Evolutionary conservation across 2,888 invertebrate species (phyloP).

Genomic region (Caenorhabditis wallacei): DNA sequence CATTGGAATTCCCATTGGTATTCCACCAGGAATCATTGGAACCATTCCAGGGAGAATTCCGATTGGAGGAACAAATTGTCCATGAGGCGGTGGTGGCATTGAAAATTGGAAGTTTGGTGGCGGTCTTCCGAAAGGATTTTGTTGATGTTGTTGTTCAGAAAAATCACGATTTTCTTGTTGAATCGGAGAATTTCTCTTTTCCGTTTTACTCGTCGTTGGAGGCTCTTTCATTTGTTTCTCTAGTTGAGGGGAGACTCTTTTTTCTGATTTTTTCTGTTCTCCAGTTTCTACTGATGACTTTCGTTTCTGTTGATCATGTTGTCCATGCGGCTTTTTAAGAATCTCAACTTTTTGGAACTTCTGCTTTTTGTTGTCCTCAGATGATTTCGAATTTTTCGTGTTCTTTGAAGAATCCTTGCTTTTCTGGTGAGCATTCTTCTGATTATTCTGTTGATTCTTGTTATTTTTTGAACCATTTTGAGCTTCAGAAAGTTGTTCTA

Average conservation of each 20-base stretch:
- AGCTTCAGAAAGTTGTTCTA: slow-evolving; percentile 4
- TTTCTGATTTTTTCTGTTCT: neutral
- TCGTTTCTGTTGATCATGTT: neutral
- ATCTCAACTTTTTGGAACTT: slow-evolving; percentile 12
- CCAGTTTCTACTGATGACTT: neutral
- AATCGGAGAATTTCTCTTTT: neutral
- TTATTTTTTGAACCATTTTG: slow-evolving; percentile 27
- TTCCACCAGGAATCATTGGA: slow-evolving; percentile 5
- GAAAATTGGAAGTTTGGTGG: neutral
- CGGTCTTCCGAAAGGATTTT: neutral
- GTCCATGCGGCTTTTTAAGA: slow-evolving; percentile 17
- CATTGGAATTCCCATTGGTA: neutral
- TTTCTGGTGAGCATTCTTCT: slow-evolving; percentile 1
- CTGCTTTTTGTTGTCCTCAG: slow-evolving; percentile 12
- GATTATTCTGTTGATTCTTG: neutral
- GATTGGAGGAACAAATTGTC: neutral
- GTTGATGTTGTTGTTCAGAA: neutral
- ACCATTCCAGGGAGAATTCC: slow-evolving; percentile 19
- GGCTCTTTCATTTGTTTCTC: neutral
- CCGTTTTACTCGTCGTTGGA: neutral
- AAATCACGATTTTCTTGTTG: neutral
- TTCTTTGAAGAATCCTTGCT: slow-evolving; percentile 8
- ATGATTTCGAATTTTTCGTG: neutral
- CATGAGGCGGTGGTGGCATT: neutral
- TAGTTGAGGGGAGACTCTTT: neutral